Percentiles rank a stretch among this genome's conserved stretches.
phyloP scores from a whole-genome alignment of 2,797 vertebrate genomes.

The Salmo trutta region DNA sequence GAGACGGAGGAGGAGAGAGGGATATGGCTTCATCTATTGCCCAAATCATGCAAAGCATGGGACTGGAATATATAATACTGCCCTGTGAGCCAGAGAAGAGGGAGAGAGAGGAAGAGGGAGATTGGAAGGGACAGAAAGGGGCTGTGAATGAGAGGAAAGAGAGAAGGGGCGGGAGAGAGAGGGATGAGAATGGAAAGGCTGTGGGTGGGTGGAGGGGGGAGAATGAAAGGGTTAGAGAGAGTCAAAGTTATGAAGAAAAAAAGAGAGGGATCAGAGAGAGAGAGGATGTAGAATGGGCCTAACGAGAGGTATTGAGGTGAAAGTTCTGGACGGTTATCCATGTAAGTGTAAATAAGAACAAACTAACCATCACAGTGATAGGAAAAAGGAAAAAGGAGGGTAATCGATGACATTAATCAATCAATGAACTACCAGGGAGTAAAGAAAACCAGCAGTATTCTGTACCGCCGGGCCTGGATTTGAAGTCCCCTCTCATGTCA shows the following conservation, averaged over 20 bases:
- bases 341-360: background rate
- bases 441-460: background rate
- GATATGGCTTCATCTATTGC: constrained; percentile 95
- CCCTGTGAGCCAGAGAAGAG: constrained; percentile 74
- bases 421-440: background rate
- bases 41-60: constrained; percentile 89
- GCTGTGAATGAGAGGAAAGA: constrained; percentile 57
- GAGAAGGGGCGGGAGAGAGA: constrained; percentile 41
- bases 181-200: constrained; percentile 62
- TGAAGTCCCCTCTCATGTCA: background rate
- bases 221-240: constrained; percentile 31
- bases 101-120: constrained; percentile 69
- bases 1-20: constrained; percentile 83
- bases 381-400: constrained; percentile 36
- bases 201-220: constrained; percentile 33
- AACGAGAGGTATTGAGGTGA: background rate
- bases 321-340: background rate
- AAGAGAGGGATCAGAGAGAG: background rate
- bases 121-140: constrained; percentile 81
- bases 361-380: background rate
- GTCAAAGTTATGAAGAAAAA: background rate
- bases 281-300: background rate
- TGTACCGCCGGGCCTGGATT: background rate
- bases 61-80: constrained; percentile 89
- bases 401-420: constrained; percentile 4